These are phyloP conservation scores for Nephila pilipes DNA, from an alignment of 1,140 invertebrate genomes.

Conservation along the genomic window DNA sequence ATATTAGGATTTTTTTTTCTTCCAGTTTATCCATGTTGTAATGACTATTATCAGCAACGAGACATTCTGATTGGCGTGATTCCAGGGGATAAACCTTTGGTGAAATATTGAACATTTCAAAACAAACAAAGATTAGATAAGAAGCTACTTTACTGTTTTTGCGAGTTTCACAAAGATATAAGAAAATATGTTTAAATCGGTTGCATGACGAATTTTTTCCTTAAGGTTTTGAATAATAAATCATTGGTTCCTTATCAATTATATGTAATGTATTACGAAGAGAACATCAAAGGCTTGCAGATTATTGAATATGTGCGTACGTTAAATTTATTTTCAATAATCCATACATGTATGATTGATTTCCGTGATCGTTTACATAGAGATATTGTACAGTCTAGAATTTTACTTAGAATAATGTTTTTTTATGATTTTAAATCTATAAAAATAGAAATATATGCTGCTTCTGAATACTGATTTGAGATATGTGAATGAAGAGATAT, in stretches of 20 bases:
- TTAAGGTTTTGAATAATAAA: neutral
- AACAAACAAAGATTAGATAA: neutral
- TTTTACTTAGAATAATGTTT: too few species aligned
- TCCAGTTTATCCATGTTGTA: conserved; percentile 66
- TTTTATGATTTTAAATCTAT: too few species aligned
- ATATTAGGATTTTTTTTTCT: conserved; percentile 59
- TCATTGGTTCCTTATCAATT: neutral
- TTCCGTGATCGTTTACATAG: too few species aligned
- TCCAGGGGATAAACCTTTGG: conserved; percentile 24
- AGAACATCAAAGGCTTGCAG: neutral
- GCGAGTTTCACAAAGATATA: too few species aligned
- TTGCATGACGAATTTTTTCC: neutral
- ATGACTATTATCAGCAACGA: conserved; percentile 63
- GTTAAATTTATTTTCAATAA: too few species aligned
- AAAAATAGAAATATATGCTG: too few species aligned
- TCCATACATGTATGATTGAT: too few species aligned
- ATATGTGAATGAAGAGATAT: too few species aligned
- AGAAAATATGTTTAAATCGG: neutral
- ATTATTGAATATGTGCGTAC: too few species aligned
- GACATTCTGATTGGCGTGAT: conserved; percentile 49
- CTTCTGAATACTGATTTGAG: too few species aligned
- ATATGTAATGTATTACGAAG: neutral
- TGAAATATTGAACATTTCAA: conserved; percentile 61
- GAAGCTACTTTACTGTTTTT: neutral
- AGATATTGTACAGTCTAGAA: too few species aligned